A percentile compares a stretch with the other conserved stretches of the same genome.
Evolutionary conservation across 2,797 vertebrate species (phyloP).

Genomic region (Apogon hyalosoma): DNA sequence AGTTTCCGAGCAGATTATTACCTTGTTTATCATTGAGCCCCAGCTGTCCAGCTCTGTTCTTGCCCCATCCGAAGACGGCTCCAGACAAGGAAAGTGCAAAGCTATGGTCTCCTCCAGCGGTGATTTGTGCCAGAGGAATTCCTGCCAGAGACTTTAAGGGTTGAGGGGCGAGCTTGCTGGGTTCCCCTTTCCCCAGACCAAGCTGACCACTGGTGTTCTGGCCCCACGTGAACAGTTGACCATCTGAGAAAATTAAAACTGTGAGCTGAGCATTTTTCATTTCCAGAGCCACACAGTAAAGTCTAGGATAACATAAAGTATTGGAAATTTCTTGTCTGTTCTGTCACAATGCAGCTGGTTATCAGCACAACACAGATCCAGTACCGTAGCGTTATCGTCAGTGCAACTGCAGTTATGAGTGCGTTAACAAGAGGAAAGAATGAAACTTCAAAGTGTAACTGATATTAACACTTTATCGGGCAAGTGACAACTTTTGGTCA

Average conservation of each 20-base stretch:
- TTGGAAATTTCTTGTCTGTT: no score
- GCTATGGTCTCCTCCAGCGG: conserved; percentile 91
- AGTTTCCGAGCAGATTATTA: conserved; percentile 57
- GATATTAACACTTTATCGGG: no score
- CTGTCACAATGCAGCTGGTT: no score
- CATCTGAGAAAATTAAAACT: conserved; percentile 73
- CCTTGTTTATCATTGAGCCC: conserved; percentile 92
- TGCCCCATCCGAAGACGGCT: conserved; percentile 93
- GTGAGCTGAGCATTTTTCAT: not conserved
- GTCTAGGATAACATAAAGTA: no score
- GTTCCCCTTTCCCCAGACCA: conserved; percentile 88
- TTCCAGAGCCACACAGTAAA: not conserved
- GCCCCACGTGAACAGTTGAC: conserved; percentile 91
- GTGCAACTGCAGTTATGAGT: no score
- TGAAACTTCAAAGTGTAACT: no score
- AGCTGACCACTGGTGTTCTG: conserved; percentile 90
- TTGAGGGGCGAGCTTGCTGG: conserved; percentile 84
- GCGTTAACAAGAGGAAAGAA: no score
- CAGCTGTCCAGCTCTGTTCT: conserved; percentile 90
- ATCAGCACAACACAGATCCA: no score
- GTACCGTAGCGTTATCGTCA: no score
- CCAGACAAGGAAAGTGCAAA: conserved; percentile 91
- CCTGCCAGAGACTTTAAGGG: conserved; percentile 89
- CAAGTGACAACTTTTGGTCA: no score
- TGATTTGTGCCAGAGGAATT: conserved; percentile 90